Conservation (phyloP, 2,797 vertebrate species). For the Melanotaenia parkinsoni region DNA sequence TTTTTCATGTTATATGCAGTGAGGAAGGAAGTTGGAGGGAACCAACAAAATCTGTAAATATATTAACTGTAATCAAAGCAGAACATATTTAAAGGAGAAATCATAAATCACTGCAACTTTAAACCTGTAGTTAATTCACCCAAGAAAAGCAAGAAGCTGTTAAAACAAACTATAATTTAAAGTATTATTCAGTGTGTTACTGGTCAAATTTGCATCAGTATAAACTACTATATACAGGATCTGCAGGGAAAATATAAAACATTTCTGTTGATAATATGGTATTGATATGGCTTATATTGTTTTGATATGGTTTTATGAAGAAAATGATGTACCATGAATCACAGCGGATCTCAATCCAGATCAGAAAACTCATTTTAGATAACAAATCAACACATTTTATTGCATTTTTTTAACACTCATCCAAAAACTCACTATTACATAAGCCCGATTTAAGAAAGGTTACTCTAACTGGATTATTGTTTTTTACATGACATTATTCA, state of each 20-base stretch:
- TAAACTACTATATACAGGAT: background rate
- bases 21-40: background rate
- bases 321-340: no score
- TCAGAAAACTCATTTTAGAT: background rate
- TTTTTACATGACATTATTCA: no score
- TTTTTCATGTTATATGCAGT: background rate
- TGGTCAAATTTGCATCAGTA: background rate
- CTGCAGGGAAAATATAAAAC: background rate
- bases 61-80: background rate
- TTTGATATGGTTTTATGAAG: no score
- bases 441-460: no score
- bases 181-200: background rate
- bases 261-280: background rate
- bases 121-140: background rate
- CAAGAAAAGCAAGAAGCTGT: background rate
- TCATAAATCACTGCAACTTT: background rate
- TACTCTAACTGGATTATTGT: no score
- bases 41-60: background rate
- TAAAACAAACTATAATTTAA: background rate
- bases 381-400: background rate
- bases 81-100: background rate
- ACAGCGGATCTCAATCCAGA: no score
- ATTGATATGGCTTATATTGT: no score
- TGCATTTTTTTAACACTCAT: no score
- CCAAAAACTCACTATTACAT: no score